Percentiles rank a stretch among this genome's conserved stretches.
Conservation (phyloP, 1,140 invertebrate genomes). For the Lysiphlebus fabarum region DNA sequence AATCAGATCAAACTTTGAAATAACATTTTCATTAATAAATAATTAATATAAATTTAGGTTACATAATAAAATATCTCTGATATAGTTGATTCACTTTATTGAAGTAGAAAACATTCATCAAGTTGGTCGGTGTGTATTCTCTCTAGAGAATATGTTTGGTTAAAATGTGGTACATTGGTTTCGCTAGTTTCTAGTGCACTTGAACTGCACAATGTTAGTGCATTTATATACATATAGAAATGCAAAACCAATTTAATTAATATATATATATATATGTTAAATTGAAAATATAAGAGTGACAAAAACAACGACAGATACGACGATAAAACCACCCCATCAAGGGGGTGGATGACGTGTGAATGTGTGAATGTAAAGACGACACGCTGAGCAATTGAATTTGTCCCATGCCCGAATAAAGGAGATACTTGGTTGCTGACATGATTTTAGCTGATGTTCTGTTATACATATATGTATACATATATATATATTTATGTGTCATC, state of each 20-base stretch:
- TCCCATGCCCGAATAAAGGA: conserved; percentile 11
- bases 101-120: conserved; percentile 30
- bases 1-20: conserved; percentile 14
- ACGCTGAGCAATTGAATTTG: conserved; percentile 23
- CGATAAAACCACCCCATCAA: neutral
- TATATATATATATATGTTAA: neutral
- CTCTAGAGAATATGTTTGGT: neutral
- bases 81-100: conserved; percentile 27
- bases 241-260: neutral
- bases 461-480: too few relatives aligned
- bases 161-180: conserved; percentile 1
- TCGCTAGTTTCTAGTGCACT: conserved; percentile 3
- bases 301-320: neutral
- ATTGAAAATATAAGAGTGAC: neutral
- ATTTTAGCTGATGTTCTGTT: neutral
- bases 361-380: conserved; percentile 15
- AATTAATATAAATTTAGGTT: conserved; percentile 28
- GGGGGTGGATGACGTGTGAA: conserved; percentile 13
- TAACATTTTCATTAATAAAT: conserved; percentile 31
- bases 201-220: neutral
- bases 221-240: neutral
- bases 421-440: conserved; percentile 7
- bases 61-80: conserved; percentile 24
- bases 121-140: conserved; percentile 17
- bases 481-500: too few relatives aligned